Conservation (phyloP, 2,113 vertebrate species). For the Phodopus roborovskii region DNA sequence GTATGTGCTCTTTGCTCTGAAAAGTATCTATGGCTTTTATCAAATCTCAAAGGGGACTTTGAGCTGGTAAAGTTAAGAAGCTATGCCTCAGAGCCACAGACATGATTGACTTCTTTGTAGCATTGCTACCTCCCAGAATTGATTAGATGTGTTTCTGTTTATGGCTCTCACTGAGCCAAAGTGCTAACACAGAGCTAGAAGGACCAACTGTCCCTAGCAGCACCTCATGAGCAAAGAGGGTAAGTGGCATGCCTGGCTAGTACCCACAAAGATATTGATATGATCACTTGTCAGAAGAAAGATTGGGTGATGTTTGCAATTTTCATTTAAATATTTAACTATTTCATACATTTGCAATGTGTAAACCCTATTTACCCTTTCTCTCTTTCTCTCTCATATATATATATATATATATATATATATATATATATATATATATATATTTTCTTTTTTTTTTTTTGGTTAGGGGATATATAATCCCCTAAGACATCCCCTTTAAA, state of each 20-base stretch:
- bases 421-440: too few species aligned
- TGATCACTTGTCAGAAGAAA: not conserved
- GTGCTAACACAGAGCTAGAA: not conserved
- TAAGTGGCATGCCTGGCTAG: fast-evolving
- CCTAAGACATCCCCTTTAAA: not conserved
- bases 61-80: conserved; percentile 45
- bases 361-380: not conserved
- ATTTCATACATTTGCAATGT: not conserved
- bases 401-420: too few species aligned
- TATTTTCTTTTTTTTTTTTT: too few species aligned
- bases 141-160: conserved; percentile 49
- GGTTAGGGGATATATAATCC: too few species aligned
- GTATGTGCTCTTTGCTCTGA: not conserved
- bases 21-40: not conserved
- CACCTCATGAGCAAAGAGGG: not conserved
- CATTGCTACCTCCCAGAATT: not conserved
- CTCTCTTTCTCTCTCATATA: not conserved
- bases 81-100: not conserved
- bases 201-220: not conserved
- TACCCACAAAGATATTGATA: fast-evolving
- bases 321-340: not conserved
- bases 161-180: not conserved
- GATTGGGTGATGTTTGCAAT: not conserved
- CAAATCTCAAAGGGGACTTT: conserved; percentile 48
- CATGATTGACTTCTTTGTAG: not conserved